Evolutionary conservation across 1,140 invertebrate genomes (phyloP).

Genomic region (Bursaphelenchus mucronatus): DNA sequence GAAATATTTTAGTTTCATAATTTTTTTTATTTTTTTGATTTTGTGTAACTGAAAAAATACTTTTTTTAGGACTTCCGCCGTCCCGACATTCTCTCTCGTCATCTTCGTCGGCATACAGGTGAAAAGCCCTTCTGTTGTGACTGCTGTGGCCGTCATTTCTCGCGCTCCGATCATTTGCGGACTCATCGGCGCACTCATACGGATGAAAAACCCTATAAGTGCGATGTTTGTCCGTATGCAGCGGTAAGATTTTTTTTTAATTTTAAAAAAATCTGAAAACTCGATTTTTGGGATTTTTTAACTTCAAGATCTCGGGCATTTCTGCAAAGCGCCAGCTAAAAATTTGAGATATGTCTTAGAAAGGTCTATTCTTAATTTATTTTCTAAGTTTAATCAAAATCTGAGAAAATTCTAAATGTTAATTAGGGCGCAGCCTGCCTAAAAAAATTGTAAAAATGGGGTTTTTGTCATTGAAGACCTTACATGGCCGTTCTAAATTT

Average conservation of each 20-base stretch:
- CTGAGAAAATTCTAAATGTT: too few relatives aligned
- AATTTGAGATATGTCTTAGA: too few relatives aligned
- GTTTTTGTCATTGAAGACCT: too few relatives aligned
- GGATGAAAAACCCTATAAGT: constrained; percentile 88
- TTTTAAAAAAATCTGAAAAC: neutral
- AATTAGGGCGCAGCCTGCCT: too few relatives aligned
- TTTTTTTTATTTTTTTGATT: constrained; percentile 1
- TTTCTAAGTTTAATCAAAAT: too few relatives aligned
- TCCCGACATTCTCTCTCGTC: constrained; percentile 46
- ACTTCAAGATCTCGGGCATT: too few relatives aligned
- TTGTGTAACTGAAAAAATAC: too few relatives aligned
- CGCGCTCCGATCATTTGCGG: constrained; percentile 85
- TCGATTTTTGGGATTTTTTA: neutral
- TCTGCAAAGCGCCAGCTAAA: too few relatives aligned
- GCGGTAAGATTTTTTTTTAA: constrained; percentile 37
- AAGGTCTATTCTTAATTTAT: too few relatives aligned
- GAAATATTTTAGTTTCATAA: neutral
- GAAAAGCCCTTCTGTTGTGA: constrained; percentile 94
- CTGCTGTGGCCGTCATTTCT: constrained; percentile 95
- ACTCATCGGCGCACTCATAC: constrained; percentile 86
- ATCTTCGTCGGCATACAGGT: constrained; percentile 70
- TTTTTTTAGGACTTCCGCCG: constrained; percentile 37
- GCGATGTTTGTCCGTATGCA: constrained; percentile 69
- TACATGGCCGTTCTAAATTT: too few relatives aligned
- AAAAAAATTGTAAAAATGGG: too few relatives aligned